A percentile compares a stretch with the other conserved stretches of the same genome.
phyloP scores from a whole-genome alignment of 2,797 vertebrate genomes.

The Apogon talboti region DNA sequence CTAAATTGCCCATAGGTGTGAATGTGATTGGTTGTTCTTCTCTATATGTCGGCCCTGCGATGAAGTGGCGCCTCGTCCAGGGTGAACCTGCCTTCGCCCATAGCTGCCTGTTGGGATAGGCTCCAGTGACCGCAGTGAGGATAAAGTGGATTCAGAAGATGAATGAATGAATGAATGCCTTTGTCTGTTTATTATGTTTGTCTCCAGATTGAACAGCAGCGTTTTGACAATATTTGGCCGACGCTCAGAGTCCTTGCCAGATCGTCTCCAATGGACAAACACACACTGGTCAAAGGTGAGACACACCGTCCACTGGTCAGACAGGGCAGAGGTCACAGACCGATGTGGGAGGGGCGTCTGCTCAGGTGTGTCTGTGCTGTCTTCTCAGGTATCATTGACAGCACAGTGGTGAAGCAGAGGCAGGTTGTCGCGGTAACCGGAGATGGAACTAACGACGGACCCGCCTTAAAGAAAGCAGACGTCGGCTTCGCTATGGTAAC shows the following conservation, averaged over 20 bases:
- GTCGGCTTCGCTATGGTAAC: slow-evolving; percentile 95
- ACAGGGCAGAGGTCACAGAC: too few species aligned
- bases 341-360: slow-evolving; percentile 3
- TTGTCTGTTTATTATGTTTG: not conserved
- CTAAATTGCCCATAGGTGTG: too few species aligned
- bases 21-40: too few species aligned
- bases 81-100: too few species aligned
- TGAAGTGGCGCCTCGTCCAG: too few species aligned
- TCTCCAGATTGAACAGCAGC: slow-evolving; percentile 91
- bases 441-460: slow-evolving; percentile 94
- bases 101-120: too few species aligned
- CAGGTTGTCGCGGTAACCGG: slow-evolving; percentile 94
- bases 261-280: slow-evolving; percentile 93
- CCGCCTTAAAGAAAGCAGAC: slow-evolving; percentile 94
- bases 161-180: too few species aligned
- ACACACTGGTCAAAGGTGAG: slow-evolving; percentile 94
- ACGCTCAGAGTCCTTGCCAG: slow-evolving; percentile 92
- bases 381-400: slow-evolving; percentile 91
- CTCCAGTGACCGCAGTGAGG: too few species aligned
- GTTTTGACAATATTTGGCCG: slow-evolving; percentile 94
- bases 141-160: too few species aligned
- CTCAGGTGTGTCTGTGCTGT: not conserved
- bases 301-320: not conserved
- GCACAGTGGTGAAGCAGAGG: slow-evolving; percentile 88
- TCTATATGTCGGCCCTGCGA: too few species aligned